phyloP scores from a whole-genome alignment of 2,113 vertebrate species.

The Dascyllus trimaculatus region DNA sequence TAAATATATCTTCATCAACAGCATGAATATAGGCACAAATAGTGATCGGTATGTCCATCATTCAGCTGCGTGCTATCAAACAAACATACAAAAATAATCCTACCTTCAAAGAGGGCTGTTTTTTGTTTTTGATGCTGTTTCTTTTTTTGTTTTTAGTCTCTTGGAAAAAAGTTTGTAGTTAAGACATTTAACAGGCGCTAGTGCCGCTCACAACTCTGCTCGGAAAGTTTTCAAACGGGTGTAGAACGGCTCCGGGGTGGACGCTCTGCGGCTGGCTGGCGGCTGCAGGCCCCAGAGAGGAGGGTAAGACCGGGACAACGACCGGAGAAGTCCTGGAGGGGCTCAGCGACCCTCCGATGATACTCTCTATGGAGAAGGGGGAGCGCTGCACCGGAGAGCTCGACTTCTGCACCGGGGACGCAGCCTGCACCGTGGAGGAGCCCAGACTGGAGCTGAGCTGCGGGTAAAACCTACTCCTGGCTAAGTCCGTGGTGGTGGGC shows the following conservation, averaged over 20 bases:
- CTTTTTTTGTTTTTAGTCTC: constrained; percentile 40
- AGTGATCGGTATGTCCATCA: constrained; percentile 78
- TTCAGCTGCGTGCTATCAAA: constrained; percentile 82
- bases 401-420: constrained; percentile 75
- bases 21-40: constrained; percentile 84
- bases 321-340: constrained; percentile 88
- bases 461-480: constrained; percentile 90
- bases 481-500: constrained; percentile 86
- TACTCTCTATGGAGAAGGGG: constrained; percentile 94
- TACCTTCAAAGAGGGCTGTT: constrained; percentile 85
- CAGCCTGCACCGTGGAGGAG: constrained; percentile 78
- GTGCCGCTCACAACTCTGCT: constrained; percentile 90
- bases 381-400: constrained; percentile 85
- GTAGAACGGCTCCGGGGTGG: constrained; percentile 78
- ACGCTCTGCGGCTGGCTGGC: constrained; percentile 77
- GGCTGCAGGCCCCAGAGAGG: constrained; percentile 81
- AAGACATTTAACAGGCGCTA: constrained; percentile 85
- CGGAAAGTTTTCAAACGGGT: constrained; percentile 88
- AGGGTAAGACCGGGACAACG: constrained; percentile 83
- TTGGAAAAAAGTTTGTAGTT: constrained; percentile 57
- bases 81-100: constrained; percentile 89
- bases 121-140: constrained; percentile 68
- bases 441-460: constrained; percentile 83
- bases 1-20: constrained; percentile 81
- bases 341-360: constrained; percentile 89